Base-by-base conservation (phyloP, 2,888 invertebrate species). In the Trissolcus brochymenae region DNA sequence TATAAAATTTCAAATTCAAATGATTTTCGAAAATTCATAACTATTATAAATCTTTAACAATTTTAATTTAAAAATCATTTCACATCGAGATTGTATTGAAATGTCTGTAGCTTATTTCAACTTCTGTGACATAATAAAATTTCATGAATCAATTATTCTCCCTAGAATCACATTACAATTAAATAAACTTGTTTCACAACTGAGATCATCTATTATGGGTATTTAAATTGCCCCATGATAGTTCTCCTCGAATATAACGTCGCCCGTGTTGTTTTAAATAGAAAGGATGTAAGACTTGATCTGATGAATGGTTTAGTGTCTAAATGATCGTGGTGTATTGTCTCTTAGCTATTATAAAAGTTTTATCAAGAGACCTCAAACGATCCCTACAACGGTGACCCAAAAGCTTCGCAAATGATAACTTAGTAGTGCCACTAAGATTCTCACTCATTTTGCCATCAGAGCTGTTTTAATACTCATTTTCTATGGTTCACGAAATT, bases 281-380 rank as follows among this genome's bases (percentile, higher is more conserved):
- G 67, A 67, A 59, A 53, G 67, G 67, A 67, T 67, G 67, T 67
- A 59, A 51, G 59, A 53, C 40, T 67, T 53, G 59, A 59, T 67
- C 41, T 50, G 43, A 11, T 21, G 51, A 51, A 67, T 53, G 53
- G 54, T 67, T 59, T 35, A 43, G 43, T 43, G 35, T 46, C 51
- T 57, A 59, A 67, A 53, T 53, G 53, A 43, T 51, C 25, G 14
- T 29, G 59, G 59, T 59, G 59, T 67, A 66, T 66, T 66, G 66
- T 57, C 66, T 57, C 50, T 57, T 51, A 25, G n/a, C 25, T 51
- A 53, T 35, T 51, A 21, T 51, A 16, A 13, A 29, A 46, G 29
- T 67, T 67, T 53, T 43, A 19, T 43, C 35, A 59, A 67, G 59
- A 53, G 59, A 59, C 46, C n/a, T 60, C 59, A 59, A 59, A 67